Evolutionary conservation across 2,888 invertebrate genomes (phyloP), one percentile per base, ranked within the genome.

Genomic region (Slavum lentiscoides): DNA sequence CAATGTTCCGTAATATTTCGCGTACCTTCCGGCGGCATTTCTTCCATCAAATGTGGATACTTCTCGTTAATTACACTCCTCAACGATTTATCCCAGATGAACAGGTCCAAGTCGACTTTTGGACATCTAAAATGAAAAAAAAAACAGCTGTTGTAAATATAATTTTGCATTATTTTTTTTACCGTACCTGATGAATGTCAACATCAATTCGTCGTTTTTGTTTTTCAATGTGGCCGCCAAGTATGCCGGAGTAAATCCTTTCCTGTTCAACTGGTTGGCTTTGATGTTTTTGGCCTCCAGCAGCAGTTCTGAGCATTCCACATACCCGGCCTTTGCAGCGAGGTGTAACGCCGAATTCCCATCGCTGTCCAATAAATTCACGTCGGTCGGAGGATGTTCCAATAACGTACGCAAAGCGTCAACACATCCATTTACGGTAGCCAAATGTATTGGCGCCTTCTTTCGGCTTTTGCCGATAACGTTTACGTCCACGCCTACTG

Each of bases 401-500:
- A 87, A 43, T 21, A 91, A 85, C 0, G 86, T 85, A 82, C 86
- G 85, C 66, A 91, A 84, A 13, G 88, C 88, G 64, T 88, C 87
- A 7, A 87, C 85, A 83, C 89, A 88, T 30, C 89, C 89, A 70
- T 87, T 87, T 85, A 90, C 89, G 0, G 90, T 88, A 5, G 91
- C 91, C 82, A 90, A 90, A 86, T 92, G 92, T 83, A 92, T 87
- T 0, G 92, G 90, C n/a, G 90, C 89, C 83, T 89, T 89, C 21
- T 89, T 88, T 75, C 89, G 88, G 3, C 87, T 87, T 83, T 88
- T 87, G 85, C 91, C 91, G 0, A 90, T 84, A 84, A 86, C 88
- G 83, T 91, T 90, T 0, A 91, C 89, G 85, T 91, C 88, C 0
- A 91, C 92, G 82, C 91, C 91, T 75, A 89, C 86, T 81, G 89